Base-by-base conservation (phyloP, 1,140 invertebrate species). In the Bombus cullumanus region DNA sequence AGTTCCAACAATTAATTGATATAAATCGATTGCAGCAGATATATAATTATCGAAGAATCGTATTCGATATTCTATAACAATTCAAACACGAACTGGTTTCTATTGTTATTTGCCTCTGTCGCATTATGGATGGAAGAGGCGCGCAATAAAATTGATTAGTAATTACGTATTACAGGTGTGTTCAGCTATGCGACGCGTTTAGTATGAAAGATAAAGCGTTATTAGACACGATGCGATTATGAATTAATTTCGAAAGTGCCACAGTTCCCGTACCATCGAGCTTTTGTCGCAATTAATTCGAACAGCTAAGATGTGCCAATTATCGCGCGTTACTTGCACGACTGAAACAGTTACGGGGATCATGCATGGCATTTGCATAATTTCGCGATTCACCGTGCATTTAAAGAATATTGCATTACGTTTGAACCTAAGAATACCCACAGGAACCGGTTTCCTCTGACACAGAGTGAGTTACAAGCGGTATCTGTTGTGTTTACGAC, bases 191-290 rank as follows among this genome's bases (percentile, higher is more conserved):
- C 74, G 37, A 62, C 74, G 22, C 37, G 57, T 31, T 43, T 64
- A 39, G 28, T 66, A 78, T 5, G 75, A 53, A 69, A 68, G 43
- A 25, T 39, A 80, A 69, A 80, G 78, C 31, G 31, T 66, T 15
- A 41, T 41, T 10, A 13, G 31, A 69, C 66, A 34, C 43, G 78
- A 53, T 69, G 25, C 18, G 78, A 69, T 69, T 80, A n/a, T n/a
- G 28, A 80, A 80, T 80, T 69, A 71, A 69, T 80, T 80, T 68
- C 78, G 78, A 80, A 80, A 80, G 78, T 47, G 39, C 5, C 10
- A 5, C 28, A 15, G 12, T 12, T 5, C 4, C 9, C 3, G 13
- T 13, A 39, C 18, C 3, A 28, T 1, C 13, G 34, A 13, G 15
- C 41, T 25, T 69, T 15, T 39, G 43, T 53, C 43, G 64, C 78